These are phyloP conservation scores for Prionailurus viverrinus DNA, from an alignment of 2,113 vertebrate species.

Conservation along the genomic window DNA sequence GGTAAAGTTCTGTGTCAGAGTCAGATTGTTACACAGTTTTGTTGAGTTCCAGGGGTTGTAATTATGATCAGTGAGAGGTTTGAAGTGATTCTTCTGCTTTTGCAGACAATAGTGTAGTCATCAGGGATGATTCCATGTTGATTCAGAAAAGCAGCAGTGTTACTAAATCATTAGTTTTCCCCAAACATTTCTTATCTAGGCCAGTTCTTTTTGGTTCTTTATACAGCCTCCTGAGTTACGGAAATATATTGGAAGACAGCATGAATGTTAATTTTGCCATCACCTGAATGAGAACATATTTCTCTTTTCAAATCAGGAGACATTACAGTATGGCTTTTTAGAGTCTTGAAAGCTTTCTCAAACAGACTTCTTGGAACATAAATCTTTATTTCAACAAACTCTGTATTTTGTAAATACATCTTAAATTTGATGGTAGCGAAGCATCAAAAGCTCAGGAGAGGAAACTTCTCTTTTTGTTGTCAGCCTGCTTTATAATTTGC, in stretches of 20 bases:
- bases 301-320: slow-evolving; percentile 43
- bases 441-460: slow-evolving; percentile 8
- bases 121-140: not conserved
- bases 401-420: slow-evolving; percentile 26
- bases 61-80: not conserved
- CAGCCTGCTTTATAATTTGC: not conserved
- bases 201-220: not conserved
- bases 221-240: not conserved
- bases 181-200: not conserved
- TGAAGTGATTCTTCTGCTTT: not conserved
- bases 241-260: slow-evolving; percentile 10
- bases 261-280: not conserved
- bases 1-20: not conserved
- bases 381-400: not conserved
- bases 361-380: not conserved
- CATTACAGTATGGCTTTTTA: not conserved
- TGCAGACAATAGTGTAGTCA: not conserved
- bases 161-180: not conserved
- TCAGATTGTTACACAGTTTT: not conserved
- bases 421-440: slow-evolving; percentile 8
- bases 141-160: not conserved
- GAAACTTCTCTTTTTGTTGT: not conserved
- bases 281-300: not conserved
- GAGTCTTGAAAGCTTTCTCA: not conserved
- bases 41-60: not conserved